Base-by-base conservation (phyloP, 1,140 invertebrate species). In the Harpegnathos saltator region DNA sequence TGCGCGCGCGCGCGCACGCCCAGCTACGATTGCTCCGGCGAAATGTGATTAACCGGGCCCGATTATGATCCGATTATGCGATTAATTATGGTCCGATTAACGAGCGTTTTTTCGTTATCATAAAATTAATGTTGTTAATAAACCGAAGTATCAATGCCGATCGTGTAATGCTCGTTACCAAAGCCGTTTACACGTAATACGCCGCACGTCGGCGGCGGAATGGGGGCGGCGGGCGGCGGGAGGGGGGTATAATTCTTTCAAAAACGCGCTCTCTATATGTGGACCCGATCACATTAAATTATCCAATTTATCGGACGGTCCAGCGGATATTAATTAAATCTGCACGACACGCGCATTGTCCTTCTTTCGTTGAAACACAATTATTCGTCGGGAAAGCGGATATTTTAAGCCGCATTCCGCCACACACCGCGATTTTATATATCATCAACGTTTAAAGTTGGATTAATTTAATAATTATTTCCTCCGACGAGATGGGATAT, bases 61-160 rank as follows among this genome's bases (percentile, higher is more conserved):
- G 12, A 80, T 33, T 29, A 11, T 80, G 71, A 80, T 80, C 75
- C 75, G 65, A 80, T 80, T 80, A 80, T 7, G 14, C 3, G 52
- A 80, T 80, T 80, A 80, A 80, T 80, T 69, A 80, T 69, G 52
- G 75, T 44, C 50, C 63, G 75, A 78, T 80, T 69, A 80, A 68
- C 50, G 75, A 48, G 19, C n/a, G 71, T 71, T 80, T 65, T 80
- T 44, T 80, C 66, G 58, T 58, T n/a, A 80, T 22, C 52, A 24
- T 69, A 80, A 80, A 80, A 80, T 80, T 80, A 80, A 80, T 24
- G 22, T 71, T 71, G 75, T 80, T 80, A 80, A 80, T 80, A 80
- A 71, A 80, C 75, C 75, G n/a, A 12, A 0, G 17, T 71, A 71
- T 71, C 56, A 65, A 80, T 80, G 58, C 33, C 19, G 9, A 15